phyloP scores from a whole-genome alignment of 2,797 vertebrate species.

The Aeoliscus strigatus region DNA sequence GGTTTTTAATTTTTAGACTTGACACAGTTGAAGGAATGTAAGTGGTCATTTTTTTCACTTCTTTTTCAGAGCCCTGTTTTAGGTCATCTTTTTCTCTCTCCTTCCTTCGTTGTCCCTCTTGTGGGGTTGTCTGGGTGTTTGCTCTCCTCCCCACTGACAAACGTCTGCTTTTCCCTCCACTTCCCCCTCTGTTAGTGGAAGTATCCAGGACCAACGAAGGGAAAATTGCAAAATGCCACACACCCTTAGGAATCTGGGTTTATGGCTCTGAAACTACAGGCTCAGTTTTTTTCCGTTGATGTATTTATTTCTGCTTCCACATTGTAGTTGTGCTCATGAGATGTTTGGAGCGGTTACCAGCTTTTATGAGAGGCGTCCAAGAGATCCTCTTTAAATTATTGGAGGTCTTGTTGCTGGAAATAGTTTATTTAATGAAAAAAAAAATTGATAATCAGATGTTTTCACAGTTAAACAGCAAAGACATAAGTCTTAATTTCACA shows the following conservation, averaged over 20 bases:
- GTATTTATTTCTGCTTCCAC: constrained; percentile 14
- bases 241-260: constrained; percentile 10
- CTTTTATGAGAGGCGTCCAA: not conserved
- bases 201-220: constrained; percentile 17
- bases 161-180: no score
- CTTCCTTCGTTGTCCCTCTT: constrained; percentile 5
- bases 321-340: constrained; percentile 23
- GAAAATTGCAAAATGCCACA: constrained; percentile 16
- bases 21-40: constrained; percentile 95
- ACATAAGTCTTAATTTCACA: no score
- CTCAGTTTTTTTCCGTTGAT: constrained; percentile 3
- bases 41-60: constrained; percentile 80
- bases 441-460: no score
- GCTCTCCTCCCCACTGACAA: constrained; percentile 6
- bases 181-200: constrained; percentile 10
- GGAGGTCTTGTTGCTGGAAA: no score
- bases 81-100: constrained; percentile 3
- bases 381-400: no score
- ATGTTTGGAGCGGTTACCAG: constrained; percentile 10
- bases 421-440: no score
- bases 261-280: constrained; percentile 8
- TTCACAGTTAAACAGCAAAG: no score
- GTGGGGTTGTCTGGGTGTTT: constrained; percentile 20
- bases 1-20: constrained; percentile 85
- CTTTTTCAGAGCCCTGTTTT: constrained; percentile 46